Evolutionary conservation across 2,113 vertebrate genomes (phyloP).

Genomic region (Anolis sagrei): DNA sequence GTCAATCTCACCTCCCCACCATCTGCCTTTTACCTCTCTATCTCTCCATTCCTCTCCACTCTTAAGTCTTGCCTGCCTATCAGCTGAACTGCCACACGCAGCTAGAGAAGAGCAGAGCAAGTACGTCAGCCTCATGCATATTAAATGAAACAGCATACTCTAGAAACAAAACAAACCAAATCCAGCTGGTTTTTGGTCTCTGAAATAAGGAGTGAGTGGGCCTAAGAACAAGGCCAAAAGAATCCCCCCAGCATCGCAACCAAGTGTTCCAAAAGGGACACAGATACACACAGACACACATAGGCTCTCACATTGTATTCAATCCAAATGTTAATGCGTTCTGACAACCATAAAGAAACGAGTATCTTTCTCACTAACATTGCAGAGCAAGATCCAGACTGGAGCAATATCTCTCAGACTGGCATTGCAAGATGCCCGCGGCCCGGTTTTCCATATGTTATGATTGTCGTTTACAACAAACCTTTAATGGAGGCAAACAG

Average conservation of each 20-base stretch:
- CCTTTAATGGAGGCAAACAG: neutral
- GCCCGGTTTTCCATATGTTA: neutral
- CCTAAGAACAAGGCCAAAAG: neutral
- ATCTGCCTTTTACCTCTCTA: neutral
- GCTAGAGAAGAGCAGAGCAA: neutral
- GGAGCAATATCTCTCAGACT: neutral
- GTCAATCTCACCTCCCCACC: neutral
- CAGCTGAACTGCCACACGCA: neutral
- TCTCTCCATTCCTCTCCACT: neutral
- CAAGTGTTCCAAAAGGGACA: neutral
- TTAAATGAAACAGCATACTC: conserved; percentile 10
- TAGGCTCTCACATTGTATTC: neutral
- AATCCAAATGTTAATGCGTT: neutral
- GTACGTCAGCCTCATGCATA: conserved; percentile 7
- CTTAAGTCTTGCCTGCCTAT: neutral
- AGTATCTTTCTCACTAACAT: neutral
- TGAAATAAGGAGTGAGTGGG: neutral
- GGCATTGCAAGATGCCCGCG: neutral
- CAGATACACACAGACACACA: no score
- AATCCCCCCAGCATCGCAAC: neutral
- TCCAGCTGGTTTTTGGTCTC: conserved; percentile 12
- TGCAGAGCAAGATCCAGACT: neutral
- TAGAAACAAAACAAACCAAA: conserved; percentile 1
- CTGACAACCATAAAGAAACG: neutral
- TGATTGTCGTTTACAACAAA: neutral